Evolutionary conservation across 92 coral and sea anemone species (phyloP).

Genomic region (Zoanthus sociatus): DNA sequence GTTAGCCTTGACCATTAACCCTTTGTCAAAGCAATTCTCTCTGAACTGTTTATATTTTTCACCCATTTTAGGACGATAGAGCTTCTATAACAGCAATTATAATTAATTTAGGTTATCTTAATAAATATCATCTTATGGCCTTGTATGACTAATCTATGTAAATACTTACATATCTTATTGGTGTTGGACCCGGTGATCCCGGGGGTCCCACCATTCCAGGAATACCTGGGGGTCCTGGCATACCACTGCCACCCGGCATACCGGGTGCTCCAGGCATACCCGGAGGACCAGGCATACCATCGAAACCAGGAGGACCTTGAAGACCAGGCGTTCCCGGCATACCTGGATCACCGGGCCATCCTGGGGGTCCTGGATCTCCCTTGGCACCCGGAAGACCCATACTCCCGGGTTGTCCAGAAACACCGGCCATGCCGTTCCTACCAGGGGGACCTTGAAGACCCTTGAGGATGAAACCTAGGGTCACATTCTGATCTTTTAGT

Average conservation of each 20-base stretch:
- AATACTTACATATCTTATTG: constrained; percentile 98
- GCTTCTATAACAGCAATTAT: no score
- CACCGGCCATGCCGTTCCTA: constrained; percentile 93
- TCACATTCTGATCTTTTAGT: constrained; percentile 99
- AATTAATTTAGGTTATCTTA: no score
- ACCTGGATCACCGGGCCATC: constrained; percentile 96
- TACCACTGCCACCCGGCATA: constrained; percentile 98
- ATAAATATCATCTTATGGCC: background rate
- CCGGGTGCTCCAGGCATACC: constrained; percentile 99
- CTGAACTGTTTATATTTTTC: no score
- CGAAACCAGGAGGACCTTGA: constrained; percentile 99
- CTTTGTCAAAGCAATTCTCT: no score
- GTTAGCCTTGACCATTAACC: no score
- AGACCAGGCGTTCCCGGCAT: constrained; percentile 95
- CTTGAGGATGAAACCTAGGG: constrained; percentile 98
- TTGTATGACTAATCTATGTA: background rate
- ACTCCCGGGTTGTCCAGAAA: constrained; percentile 97
- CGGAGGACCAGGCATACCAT: constrained; percentile 98
- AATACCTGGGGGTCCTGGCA: constrained; percentile 95
- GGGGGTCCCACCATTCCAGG: constrained; percentile 95
- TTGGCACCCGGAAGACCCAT: constrained; percentile 92
- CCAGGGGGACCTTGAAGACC: constrained; percentile 99
- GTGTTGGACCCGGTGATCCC: constrained; percentile 97
- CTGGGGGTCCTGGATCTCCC: constrained; percentile 97
- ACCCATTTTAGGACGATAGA: no score